Conservation (phyloP, 2,888 invertebrate genomes). For the Drosophila demipolita region DNA sequence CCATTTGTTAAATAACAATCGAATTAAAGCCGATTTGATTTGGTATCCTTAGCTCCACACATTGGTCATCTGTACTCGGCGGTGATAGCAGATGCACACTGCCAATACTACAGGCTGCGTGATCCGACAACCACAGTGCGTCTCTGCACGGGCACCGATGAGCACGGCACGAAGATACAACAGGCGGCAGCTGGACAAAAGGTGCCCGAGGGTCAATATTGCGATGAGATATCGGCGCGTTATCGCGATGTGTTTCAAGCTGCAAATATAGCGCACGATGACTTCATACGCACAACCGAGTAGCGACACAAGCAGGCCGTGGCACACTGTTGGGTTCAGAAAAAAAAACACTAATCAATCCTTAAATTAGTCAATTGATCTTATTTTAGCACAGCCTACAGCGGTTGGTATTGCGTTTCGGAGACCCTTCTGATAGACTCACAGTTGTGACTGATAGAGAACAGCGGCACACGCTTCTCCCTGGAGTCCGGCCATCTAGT, state of each 20-base stretch:
- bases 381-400: slow-evolving; percentile 89
- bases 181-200: slow-evolving; percentile 89
- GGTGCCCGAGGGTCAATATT: slow-evolving; percentile 88
- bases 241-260: slow-evolving; percentile 89
- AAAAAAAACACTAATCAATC: neutral
- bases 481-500: slow-evolving; percentile 94
- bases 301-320: slow-evolving; percentile 91
- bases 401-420: slow-evolving; percentile 97
- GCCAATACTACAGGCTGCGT: slow-evolving; percentile 91
- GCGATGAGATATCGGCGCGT: slow-evolving; percentile 89
- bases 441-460: slow-evolving; percentile 88
- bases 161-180: slow-evolving; percentile 96
- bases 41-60: slow-evolving; percentile 91
- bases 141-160: slow-evolving; percentile 96
- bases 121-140: slow-evolving; percentile 86
- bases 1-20: slow-evolving; percentile 36
- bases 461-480: slow-evolving; percentile 89
- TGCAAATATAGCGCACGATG: slow-evolving; percentile 89
- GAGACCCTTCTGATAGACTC: slow-evolving; percentile 95
- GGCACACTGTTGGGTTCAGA: slow-evolving; percentile 87
- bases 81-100: slow-evolving; percentile 94
- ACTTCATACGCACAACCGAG: slow-evolving; percentile 95
- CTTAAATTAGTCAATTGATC: neutral
- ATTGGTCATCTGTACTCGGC: slow-evolving; percentile 97
- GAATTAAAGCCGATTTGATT: neutral